A percentile compares a stretch with the other conserved stretches of the same genome.
Conservation (phyloP, 2,113 vertebrate species). For the Lepus europaeus region DNA sequence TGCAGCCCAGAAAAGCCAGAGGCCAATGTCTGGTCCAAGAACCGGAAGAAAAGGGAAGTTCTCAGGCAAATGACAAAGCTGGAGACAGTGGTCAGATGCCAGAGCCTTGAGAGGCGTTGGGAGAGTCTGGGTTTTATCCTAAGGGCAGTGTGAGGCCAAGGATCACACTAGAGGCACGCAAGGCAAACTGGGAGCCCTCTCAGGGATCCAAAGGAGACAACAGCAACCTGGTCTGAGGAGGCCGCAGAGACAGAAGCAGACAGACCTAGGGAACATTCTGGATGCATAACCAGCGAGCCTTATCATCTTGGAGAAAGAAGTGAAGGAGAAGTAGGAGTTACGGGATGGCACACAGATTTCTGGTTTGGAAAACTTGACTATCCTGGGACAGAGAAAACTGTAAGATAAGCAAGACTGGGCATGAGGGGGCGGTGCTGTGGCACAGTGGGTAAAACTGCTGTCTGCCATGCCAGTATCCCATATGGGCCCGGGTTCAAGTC, state of each 20-base stretch:
- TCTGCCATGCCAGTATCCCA: too few species aligned
- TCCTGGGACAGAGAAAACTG: background rate
- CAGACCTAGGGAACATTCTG: background rate
- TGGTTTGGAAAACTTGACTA: background rate
- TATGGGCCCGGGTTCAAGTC: too few species aligned
- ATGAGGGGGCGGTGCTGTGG: too few species aligned
- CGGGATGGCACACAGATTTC: background rate
- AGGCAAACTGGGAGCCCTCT: accelerated
- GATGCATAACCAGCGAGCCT: background rate
- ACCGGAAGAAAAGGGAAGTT: background rate
- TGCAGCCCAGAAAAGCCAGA: background rate
- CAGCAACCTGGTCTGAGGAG: accelerated
- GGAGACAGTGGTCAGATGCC: background rate
- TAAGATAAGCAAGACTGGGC: background rate
- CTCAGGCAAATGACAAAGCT: background rate
- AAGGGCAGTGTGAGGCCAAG: background rate
- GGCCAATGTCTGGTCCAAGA: background rate
- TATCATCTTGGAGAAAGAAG: background rate
- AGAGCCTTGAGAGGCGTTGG: background rate
- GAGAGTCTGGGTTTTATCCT: background rate
- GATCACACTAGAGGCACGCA: background rate
- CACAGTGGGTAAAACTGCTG: too few species aligned
- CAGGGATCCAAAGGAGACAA: too few species aligned
- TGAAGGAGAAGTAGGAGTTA: background rate
- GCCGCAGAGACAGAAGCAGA: background rate